A percentile compares a stretch with the other conserved stretches of the same genome.
Conservation (phyloP, 2,113 vertebrate species). For the Chaenocephalus aceratus region DNA sequence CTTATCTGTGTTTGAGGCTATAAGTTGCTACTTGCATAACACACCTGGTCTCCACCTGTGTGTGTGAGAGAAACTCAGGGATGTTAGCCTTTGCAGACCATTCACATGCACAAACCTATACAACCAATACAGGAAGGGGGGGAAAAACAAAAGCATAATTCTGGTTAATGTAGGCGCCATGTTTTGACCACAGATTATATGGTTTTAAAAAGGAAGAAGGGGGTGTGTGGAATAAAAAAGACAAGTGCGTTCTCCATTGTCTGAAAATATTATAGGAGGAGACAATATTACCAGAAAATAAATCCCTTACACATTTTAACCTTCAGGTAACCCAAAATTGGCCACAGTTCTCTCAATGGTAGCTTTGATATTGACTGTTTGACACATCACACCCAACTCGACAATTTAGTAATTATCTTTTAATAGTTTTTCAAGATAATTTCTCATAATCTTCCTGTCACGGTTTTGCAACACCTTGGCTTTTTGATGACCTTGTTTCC, state of each 20-base stretch:
- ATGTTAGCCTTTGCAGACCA: too few relatives aligned
- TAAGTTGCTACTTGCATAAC: neutral
- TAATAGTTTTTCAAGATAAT: neutral
- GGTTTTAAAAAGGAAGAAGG: neutral
- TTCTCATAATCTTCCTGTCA: neutral
- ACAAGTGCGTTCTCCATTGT: neutral
- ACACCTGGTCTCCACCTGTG: neutral
- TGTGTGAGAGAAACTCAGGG: too few relatives aligned
- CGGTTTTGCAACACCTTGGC: neutral
- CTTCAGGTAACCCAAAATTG: neutral
- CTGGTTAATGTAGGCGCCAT: too few relatives aligned
- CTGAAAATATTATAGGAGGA: neutral
- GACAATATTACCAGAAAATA: neutral
- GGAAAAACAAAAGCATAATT: too few relatives aligned
- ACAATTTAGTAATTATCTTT: neutral
- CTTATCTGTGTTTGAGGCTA: neutral
- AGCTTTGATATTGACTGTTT: neutral
- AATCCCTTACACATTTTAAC: neutral
- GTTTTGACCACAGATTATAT: neutral
- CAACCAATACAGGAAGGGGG: too few relatives aligned
- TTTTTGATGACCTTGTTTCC: neutral
- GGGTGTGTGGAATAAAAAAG: neutral
- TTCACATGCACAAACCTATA: too few relatives aligned
- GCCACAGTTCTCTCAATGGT: neutral
- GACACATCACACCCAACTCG: neutral